These are phyloP conservation scores for Cirrhinus molitorella DNA, from an alignment of 2,797 vertebrate genomes.

Conservation along the genomic window DNA sequence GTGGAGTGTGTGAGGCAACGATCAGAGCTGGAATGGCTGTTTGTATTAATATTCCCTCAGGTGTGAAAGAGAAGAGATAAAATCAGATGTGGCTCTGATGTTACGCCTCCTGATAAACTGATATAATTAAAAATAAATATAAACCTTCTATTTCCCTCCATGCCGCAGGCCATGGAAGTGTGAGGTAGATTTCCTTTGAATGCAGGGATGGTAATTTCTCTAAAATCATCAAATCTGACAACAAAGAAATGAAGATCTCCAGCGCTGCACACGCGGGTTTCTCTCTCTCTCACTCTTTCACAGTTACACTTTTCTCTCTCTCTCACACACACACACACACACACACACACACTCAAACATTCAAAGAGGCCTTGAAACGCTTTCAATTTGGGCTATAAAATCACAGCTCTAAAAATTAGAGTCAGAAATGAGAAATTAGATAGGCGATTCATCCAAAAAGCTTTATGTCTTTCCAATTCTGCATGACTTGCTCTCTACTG, in stretches of 20 bases:
- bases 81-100: slow-evolving; percentile 81
- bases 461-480: not conserved
- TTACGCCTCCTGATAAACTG: slow-evolving; percentile 83
- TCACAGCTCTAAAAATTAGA: not conserved
- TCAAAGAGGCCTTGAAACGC: slow-evolving; percentile 27
- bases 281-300: slow-evolving; percentile 19
- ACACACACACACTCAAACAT: slow-evolving; percentile 11
- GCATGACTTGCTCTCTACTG: not conserved
- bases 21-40: slow-evolving; percentile 60
- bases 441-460: not conserved
- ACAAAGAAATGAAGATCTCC: slow-evolving; percentile 84
- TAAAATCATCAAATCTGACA: slow-evolving; percentile 87
- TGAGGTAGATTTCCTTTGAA: slow-evolving; percentile 79
- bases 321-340: slow-evolving; percentile 1
- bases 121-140: slow-evolving; percentile 87
- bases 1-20: slow-evolving; percentile 46
- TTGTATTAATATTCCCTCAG: slow-evolving; percentile 75
- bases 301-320: slow-evolving; percentile 4
- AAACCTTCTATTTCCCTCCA: slow-evolving; percentile 74
- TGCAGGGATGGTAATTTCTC: slow-evolving; percentile 79
- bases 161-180: slow-evolving; percentile 73
- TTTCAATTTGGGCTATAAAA: slow-evolving; percentile 23
- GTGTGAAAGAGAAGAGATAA: slow-evolving; percentile 81
- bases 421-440: not conserved
- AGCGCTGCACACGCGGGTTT: slow-evolving; percentile 75